Percentiles rank a stretch among this genome's conserved stretches.
These are phyloP conservation scores for Drosophila nr. perissopoda DNA, from an alignment of 2,888 invertebrate genomes.

Conservation along the genomic window DNA sequence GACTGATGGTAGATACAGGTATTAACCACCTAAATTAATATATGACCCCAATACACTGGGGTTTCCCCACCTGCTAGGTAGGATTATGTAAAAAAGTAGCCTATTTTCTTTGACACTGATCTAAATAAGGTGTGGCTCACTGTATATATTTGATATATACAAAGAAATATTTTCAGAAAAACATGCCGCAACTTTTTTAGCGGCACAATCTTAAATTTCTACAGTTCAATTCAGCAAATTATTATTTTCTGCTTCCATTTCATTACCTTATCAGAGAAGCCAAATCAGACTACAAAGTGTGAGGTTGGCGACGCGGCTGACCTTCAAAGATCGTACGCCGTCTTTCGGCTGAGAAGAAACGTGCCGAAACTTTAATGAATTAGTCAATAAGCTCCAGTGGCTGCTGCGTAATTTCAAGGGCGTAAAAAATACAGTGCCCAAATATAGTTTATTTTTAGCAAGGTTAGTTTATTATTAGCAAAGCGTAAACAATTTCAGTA, in stretches of 20 bases:
- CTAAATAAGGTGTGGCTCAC: too few species aligned
- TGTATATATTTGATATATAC: neutral
- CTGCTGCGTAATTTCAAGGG: slow-evolving; percentile 43
- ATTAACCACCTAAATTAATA: too few species aligned
- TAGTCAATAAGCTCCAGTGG: slow-evolving; percentile 19
- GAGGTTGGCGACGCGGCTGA: slow-evolving; percentile 17
- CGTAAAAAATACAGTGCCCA: slow-evolving; percentile 7
- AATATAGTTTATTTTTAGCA: slow-evolving; percentile 14
- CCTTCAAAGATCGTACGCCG: slow-evolving; percentile 31
- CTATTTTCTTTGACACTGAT: too few species aligned
- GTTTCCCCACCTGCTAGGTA: too few species aligned
- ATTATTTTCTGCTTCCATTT: slow-evolving; percentile 5
- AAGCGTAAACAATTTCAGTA: slow-evolving; percentile 20
- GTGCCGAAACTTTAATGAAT: slow-evolving; percentile 36
- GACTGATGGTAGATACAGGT: too few species aligned
- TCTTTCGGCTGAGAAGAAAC: slow-evolving; percentile 24
- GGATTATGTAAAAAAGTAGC: too few species aligned
- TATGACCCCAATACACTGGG: too few species aligned
- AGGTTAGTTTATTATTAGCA: slow-evolving; percentile 14
- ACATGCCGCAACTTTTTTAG: neutral
- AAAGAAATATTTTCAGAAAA: neutral
- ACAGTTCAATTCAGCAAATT: slow-evolving; percentile 9
- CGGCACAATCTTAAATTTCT: neutral
- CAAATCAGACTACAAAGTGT: slow-evolving; percentile 16
- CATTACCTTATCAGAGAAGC: slow-evolving; percentile 28